These are phyloP conservation scores for Andrena marginata DNA, from an alignment of 2,888 invertebrate genomes.

Conservation along the genomic window DNA sequence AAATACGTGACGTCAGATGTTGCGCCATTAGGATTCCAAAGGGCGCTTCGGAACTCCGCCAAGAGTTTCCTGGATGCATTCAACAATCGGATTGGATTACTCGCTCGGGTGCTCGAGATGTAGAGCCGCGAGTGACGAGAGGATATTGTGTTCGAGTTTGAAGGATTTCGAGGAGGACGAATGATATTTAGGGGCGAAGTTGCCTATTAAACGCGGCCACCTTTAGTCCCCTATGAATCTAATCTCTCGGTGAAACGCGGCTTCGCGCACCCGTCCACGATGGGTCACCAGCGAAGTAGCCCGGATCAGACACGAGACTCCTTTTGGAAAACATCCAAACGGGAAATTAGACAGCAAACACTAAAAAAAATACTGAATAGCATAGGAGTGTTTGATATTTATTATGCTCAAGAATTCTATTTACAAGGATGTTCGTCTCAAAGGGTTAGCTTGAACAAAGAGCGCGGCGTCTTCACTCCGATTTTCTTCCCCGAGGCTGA, in stretches of 20 bases:
- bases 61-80: slow-evolving; percentile 68
- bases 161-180: slow-evolving; percentile 59
- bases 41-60: slow-evolving; percentile 69
- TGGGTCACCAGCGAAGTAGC: neutral
- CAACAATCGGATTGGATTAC: slow-evolving; percentile 72
- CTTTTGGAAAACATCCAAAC: too few relatives aligned
- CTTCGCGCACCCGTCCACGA: neutral
- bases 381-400: neutral
- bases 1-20: slow-evolving; percentile 64
- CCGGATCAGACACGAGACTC: neutral
- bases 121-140: slow-evolving; percentile 56
- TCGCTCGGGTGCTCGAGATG: slow-evolving; percentile 56
- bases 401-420: slow-evolving; percentile 27
- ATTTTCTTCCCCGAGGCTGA: slow-evolving; percentile 19
- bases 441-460: neutral
- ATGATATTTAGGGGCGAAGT: slow-evolving; percentile 60
- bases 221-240: slow-evolving; percentile 37
- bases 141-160: slow-evolving; percentile 68
- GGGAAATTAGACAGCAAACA: too few relatives aligned
- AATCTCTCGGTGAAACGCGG: slow-evolving; percentile 28
- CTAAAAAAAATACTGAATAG: too few relatives aligned
- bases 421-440: slow-evolving; percentile 56
- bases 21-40: slow-evolving; percentile 58
- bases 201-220: slow-evolving; percentile 44
- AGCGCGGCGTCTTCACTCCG: neutral